Evolutionary conservation across 2,113 vertebrate species (phyloP).

Genomic region (Ptilorrhoa leucosticta): DNA sequence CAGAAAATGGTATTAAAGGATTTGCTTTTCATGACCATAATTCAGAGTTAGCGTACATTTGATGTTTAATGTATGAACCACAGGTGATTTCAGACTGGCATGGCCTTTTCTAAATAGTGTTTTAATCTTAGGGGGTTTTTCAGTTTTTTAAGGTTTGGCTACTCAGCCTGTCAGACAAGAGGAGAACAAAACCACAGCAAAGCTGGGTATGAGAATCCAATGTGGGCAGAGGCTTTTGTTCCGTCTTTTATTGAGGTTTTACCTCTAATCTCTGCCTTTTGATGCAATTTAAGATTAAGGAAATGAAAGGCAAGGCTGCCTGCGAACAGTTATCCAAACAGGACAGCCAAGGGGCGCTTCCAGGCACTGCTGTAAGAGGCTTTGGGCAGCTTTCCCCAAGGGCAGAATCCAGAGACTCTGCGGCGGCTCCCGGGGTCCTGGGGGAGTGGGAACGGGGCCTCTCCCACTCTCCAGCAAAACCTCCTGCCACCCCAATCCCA

Average conservation of each 20-base stretch:
- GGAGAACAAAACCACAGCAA: slow-evolving; percentile 44
- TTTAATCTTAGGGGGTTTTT: slow-evolving; percentile 73
- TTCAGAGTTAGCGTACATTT: slow-evolving; percentile 79
- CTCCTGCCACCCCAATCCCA: background rate
- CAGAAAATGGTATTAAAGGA: slow-evolving; percentile 75
- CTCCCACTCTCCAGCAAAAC: rapidly evolving
- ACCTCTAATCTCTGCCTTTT: slow-evolving; percentile 80
- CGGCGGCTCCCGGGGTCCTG: background rate
- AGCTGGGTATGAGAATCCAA: slow-evolving; percentile 65
- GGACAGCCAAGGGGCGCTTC: slow-evolving; percentile 59
- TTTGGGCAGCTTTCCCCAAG: slow-evolving; percentile 31
- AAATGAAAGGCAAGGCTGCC: slow-evolving; percentile 75
- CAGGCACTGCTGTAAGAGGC: slow-evolving; percentile 60
- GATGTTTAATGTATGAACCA: slow-evolving; percentile 83
- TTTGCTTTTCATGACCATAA: slow-evolving; percentile 80
- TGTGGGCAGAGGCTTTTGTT: slow-evolving; percentile 74
- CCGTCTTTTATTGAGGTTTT: slow-evolving; percentile 76
- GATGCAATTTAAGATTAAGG: slow-evolving; percentile 82
- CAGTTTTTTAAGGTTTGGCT: slow-evolving; percentile 48
- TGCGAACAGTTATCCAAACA: slow-evolving; percentile 65
- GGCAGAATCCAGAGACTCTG: background rate
- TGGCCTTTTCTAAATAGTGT: slow-evolving; percentile 78
- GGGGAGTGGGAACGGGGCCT: rapidly evolving
- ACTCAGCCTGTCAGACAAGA: slow-evolving; percentile 66
- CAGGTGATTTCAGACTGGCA: slow-evolving; percentile 75